Evolutionary conservation across 1,140 invertebrate genomes (phyloP), one percentile per base, ranked within the genome.

Genomic region (Saxidomus purpurata): DNA sequence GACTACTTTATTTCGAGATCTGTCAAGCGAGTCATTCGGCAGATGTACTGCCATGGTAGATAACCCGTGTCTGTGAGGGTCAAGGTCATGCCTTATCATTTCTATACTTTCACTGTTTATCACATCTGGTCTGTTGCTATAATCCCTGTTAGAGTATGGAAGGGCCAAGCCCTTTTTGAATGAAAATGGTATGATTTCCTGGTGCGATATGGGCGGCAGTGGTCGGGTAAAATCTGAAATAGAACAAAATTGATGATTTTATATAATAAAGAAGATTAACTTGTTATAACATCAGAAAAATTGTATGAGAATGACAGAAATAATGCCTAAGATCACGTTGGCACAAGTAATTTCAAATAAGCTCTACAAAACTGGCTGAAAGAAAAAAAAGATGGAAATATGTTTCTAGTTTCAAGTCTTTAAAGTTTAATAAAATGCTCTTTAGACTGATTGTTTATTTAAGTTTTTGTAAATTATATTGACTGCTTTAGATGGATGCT

Each of bases 171-270:
- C 81, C 55, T 84, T 89, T 84, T 89, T 89, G 38, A 89, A 89
- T 67, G 87, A 89, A 22, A 89, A 89, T 76, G 87, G 87, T 13
- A 89, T 89, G 49, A 89, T 89, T 77, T 89, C 87, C 40, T 89
- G 87, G 31, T 83, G 87, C 4, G 71, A 36, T 79, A 89, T 74
- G 19, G 67, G 87, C 43, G 87, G 81, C 11, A 89, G 34, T 11
- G 63, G 80, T 13, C 87, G 36, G 6, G 31, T 77, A 22, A 84
- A 77, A 84, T 89, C 87, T 89, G 87, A 25, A 83, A 89, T 52
- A 77, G 17, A 79, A 13, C 25, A 79, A 87, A 28, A 63, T 22
- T n/a, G n/a, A 63, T 8, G 43, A 43, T 43, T 43, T 13, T 6
- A 55, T 55, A n/a, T 8, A 47, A 47, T 17, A 47, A 47, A 8